Evolutionary conservation across 2,113 vertebrate species (phyloP).

Genomic region (Pelmatolapia mariae): DNA sequence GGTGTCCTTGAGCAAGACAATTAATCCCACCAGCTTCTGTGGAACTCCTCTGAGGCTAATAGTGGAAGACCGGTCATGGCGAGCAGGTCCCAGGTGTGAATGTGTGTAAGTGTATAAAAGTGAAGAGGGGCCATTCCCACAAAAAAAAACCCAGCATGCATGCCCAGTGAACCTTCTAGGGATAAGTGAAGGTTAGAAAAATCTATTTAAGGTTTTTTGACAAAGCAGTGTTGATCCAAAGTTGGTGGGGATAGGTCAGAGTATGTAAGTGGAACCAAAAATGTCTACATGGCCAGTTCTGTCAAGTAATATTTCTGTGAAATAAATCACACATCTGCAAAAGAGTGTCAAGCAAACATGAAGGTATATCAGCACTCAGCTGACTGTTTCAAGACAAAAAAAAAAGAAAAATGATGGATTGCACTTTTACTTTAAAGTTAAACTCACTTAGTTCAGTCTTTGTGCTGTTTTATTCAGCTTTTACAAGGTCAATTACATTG

Average conservation of each 20-base stretch:
- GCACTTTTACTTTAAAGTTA: background rate
- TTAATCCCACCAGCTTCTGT: constrained; percentile 26
- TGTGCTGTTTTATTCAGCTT: background rate
- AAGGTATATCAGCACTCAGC: background rate
- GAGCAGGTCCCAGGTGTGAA: constrained; percentile 32
- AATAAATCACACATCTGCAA: background rate
- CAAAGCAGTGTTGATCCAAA: constrained; percentile 3
- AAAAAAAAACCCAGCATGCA: background rate
- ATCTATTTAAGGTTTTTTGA: constrained; percentile 36
- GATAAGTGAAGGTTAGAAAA: constrained; percentile 34
- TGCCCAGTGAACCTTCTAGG: constrained; percentile 1
- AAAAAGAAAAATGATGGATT: background rate
- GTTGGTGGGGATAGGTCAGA: background rate
- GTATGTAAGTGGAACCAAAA: background rate
- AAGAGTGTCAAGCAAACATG: background rate
- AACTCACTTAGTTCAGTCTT: background rate
- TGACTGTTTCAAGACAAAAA: background rate
- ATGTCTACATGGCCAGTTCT: background rate
- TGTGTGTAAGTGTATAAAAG: constrained; percentile 26
- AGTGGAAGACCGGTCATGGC: background rate
- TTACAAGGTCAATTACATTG: constrained; percentile 41
- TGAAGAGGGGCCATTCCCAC: background rate
- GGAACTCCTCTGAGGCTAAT: constrained; percentile 16
- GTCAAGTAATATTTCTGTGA: background rate
- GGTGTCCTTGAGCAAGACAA: constrained; percentile 42